phyloP scores from a whole-genome alignment of 2,888 invertebrate species.

The Cepaea hortensis region DNA sequence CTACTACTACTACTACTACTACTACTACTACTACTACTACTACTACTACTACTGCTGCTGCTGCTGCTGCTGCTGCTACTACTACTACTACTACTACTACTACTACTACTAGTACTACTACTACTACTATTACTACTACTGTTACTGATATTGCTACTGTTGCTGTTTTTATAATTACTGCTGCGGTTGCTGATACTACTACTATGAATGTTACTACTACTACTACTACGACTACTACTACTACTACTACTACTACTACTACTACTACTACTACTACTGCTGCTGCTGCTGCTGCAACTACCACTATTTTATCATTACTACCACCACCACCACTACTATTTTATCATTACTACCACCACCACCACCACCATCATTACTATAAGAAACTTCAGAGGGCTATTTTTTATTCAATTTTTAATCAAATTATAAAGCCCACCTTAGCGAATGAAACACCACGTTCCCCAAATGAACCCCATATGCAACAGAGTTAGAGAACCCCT shows the following conservation, averaged over 20 bases:
- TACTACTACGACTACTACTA: neutral
- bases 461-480: no score
- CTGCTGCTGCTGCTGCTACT: neutral
- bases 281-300: neutral
- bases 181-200: neutral
- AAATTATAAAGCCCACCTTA: no score
- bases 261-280: neutral
- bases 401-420: no score
- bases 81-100: neutral
- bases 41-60: neutral
- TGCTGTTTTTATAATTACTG: neutral
- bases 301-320: neutral
- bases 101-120: neutral
- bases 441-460: no score
- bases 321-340: neutral
- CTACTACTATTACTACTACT: neutral
- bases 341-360: no score
- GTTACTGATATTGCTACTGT: neutral
- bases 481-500: no score
- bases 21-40: conserved; percentile 21
- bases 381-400: no score
- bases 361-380: no score
- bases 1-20: conserved; percentile 21
- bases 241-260: neutral
- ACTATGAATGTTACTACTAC: neutral